phyloP scores from a whole-genome alignment of 2,888 invertebrate genomes.

The Xestobium rufovillosum region DNA sequence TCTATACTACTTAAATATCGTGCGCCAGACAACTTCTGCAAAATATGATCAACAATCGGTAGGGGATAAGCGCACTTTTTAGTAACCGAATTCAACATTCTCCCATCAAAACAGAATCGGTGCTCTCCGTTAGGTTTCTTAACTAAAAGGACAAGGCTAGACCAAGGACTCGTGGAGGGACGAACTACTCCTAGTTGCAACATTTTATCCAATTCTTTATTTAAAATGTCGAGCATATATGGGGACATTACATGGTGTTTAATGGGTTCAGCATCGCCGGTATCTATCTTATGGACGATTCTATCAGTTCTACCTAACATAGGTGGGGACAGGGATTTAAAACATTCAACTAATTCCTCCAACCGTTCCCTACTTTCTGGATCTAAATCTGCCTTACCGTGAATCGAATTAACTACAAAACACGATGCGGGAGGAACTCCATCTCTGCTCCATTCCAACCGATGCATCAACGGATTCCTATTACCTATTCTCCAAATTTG shows the following conservation, averaged over 20 bases:
- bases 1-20: constrained; percentile 20
- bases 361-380: constrained; percentile 4
- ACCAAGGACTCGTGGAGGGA: constrained; percentile 22
- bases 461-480: no score
- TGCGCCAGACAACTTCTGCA: constrained; percentile 12
- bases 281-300: constrained; percentile 18
- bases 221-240: no score
- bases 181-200: constrained; percentile 15
- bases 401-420: no score
- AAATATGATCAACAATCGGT: constrained; percentile 19
- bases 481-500: no score
- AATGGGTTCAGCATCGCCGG: constrained; percentile 19
- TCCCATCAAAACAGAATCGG: no score
- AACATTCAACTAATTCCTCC: constrained; percentile 10
- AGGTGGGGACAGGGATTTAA: no score
- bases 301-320: constrained; percentile 18
- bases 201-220: constrained; percentile 20
- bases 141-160: constrained; percentile 25
- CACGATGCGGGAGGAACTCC: no score
- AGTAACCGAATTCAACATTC: constrained; percentile 25
- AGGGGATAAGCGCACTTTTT: no score
- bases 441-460: no score
- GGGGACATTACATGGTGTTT: constrained; percentile 15
- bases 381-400: no score
- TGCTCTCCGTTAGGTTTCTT: constrained; percentile 24